Percentiles rank a stretch among this genome's conserved stretches.
Conservation (phyloP, 2,888 invertebrate genomes). For the Leptinotarsa peninsularis region DNA sequence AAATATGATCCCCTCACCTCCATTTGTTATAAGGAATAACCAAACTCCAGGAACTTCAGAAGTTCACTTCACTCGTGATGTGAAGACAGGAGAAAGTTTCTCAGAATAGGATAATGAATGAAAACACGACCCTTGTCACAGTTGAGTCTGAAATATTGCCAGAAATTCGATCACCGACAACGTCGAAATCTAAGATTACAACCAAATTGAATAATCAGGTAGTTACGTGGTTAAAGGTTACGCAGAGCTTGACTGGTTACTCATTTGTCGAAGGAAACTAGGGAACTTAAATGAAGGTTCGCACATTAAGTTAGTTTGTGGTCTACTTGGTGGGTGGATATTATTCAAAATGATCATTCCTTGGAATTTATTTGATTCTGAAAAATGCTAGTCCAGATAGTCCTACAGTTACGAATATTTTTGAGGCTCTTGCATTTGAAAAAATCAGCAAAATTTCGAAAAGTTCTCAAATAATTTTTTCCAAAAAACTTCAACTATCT, state of each 20-base stretch:
- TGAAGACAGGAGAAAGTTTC: neutral
- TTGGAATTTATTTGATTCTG: too few relatives aligned
- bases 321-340: too few relatives aligned
- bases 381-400: too few relatives aligned
- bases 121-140: neutral
- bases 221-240: neutral
- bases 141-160: neutral
- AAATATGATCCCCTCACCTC: neutral
- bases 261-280: neutral
- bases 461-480: too few relatives aligned
- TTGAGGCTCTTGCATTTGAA: too few relatives aligned
- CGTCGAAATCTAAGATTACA: neutral
- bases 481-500: too few relatives aligned
- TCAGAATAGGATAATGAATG: neutral
- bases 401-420: too few relatives aligned
- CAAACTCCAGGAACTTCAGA: neutral
- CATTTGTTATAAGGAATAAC: neutral
- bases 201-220: conserved; percentile 5
- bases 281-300: neutral
- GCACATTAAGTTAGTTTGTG: too few relatives aligned
- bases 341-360: too few relatives aligned
- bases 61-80: neutral
- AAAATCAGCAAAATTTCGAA: too few relatives aligned
- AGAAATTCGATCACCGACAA: neutral
- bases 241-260: neutral